phyloP scores from a whole-genome alignment of 2,113 vertebrate species.

The Lophochroa leadbeateri region DNA sequence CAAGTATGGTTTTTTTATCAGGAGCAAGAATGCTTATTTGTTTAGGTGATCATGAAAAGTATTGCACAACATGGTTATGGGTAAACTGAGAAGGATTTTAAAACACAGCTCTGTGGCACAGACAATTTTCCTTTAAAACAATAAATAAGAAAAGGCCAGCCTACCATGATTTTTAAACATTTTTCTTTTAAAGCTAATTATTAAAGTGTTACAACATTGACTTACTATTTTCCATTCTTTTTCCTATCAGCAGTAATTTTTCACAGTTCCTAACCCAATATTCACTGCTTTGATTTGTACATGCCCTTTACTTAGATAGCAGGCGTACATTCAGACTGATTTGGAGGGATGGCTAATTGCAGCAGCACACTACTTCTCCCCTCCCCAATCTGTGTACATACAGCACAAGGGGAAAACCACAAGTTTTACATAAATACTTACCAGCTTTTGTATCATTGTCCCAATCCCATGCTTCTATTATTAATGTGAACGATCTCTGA shows the following conservation, averaged over 20 bases:
- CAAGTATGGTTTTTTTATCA: background rate
- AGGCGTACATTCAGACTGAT: background rate
- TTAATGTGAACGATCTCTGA: conserved; percentile 90
- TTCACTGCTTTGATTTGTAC: background rate
- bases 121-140: background rate
- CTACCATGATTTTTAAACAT: background rate
- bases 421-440: conserved; percentile 74
- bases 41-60: background rate
- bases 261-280: background rate
- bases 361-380: background rate
- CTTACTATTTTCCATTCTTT: background rate
- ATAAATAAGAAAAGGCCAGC: background rate
- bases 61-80: rapidly evolving
- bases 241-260: background rate
- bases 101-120: background rate
- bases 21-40: background rate
- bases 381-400: background rate
- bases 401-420: background rate
- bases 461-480: conserved; percentile 93
- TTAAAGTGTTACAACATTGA: background rate
- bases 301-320: background rate
- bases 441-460: conserved; percentile 88
- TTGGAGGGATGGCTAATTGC: background rate
- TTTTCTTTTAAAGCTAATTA: background rate
- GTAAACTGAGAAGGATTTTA: background rate